phyloP scores from a whole-genome alignment of 2,797 vertebrate genomes.

The Okamejei kenojei region DNA sequence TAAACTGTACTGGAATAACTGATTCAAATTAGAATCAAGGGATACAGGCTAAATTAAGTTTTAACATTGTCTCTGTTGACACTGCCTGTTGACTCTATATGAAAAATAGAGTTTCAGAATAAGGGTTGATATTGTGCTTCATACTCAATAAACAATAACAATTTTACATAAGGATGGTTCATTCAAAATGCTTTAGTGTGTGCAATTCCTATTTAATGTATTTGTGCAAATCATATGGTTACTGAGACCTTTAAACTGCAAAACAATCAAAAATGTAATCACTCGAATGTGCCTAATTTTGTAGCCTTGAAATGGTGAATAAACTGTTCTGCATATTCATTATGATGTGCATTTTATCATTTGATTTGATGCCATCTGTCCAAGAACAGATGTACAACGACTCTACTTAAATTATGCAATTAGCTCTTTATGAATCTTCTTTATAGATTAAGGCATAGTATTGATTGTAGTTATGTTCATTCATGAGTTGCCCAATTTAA shows the following conservation, averaged over 20 bases:
- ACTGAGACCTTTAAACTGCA: neutral
- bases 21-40: neutral
- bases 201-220: neutral
- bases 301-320: neutral
- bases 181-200: neutral
- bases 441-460: neutral
- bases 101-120: neutral
- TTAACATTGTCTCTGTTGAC: constrained; percentile 41
- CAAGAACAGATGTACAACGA: constrained; percentile 16
- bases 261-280: constrained; percentile 11
- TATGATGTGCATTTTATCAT: constrained; percentile 23
- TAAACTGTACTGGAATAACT: neutral
- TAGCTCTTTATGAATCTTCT: constrained; percentile 11
- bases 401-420: constrained; percentile 15
- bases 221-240: neutral
- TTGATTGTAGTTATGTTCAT: neutral
- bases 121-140: neutral
- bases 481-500: neutral
- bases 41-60: constrained; percentile 41
- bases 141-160: neutral
- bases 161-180: neutral
- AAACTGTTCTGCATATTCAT: neutral
- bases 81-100: neutral
- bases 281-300: neutral
- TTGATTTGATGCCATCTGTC: constrained; percentile 32